Conservation (phyloP, 2,888 invertebrate species). For the Megaustenia siamemsis region DNA sequence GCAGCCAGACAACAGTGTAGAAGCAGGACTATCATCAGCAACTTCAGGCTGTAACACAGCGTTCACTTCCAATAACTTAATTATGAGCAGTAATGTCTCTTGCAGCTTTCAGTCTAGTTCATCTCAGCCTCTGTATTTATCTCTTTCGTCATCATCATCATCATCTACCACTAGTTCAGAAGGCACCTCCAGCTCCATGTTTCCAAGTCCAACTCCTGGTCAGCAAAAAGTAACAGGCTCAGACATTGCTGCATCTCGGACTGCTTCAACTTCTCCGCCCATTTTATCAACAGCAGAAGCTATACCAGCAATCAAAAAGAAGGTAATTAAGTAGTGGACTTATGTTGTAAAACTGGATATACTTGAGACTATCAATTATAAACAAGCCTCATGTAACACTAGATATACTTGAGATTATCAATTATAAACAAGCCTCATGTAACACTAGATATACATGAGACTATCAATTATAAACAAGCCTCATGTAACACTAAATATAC, state of each 20-base stretch:
- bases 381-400: no score
- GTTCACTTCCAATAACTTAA: neutral
- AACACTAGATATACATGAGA: no score
- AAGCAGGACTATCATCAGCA: constrained; percentile 35
- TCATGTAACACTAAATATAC: no score
- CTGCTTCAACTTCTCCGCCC: constrained; percentile 37
- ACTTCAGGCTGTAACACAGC: neutral
- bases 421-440: no score
- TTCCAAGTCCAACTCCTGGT: constrained; percentile 9
- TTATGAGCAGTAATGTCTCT: neutral
- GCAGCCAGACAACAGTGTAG: constrained; percentile 15
- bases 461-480: no score
- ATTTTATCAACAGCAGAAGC: constrained; percentile 55
- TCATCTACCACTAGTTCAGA: constrained; percentile 22
- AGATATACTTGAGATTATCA: no score
- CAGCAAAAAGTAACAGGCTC: neutral
- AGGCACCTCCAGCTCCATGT: constrained; percentile 23
- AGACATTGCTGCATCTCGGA: neutral
- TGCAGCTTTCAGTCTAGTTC: neutral
- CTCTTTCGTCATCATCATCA: constrained; percentile 13
- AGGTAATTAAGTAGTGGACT: constrained; percentile 43
- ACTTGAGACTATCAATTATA: no score
- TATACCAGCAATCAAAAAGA: constrained; percentile 54
- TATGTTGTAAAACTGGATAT: no score
- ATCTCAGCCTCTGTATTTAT: neutral